A percentile compares a stretch with the other conserved stretches of the same genome.
These are phyloP conservation scores for Drosophila bifasciata DNA, from an alignment of 1,140 invertebrate genomes.

Conservation along the genomic window DNA sequence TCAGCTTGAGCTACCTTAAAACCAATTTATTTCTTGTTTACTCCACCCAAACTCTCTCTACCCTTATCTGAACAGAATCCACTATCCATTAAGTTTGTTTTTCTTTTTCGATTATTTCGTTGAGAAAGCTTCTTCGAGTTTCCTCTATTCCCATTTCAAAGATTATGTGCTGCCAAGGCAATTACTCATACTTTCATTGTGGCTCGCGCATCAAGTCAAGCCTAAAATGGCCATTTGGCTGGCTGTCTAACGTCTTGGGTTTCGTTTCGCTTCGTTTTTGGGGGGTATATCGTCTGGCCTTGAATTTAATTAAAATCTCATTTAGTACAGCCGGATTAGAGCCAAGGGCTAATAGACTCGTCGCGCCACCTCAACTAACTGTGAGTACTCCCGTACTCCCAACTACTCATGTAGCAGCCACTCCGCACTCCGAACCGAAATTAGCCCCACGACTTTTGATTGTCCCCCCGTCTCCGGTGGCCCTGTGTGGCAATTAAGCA, in stretches of 20 bases:
- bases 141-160: neutral
- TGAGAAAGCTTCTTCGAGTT: neutral
- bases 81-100: too few species aligned
- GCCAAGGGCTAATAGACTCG: conserved; percentile 45
- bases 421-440: neutral
- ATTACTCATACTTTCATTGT: conserved; percentile 43
- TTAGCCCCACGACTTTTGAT: conserved; percentile 32
- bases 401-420: conserved; percentile 21
- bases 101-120: neutral
- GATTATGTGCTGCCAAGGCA: conserved; percentile 38
- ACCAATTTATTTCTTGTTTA: neutral
- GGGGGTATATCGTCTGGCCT: conserved; percentile 56
- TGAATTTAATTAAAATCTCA: conserved; percentile 75
- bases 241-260: conserved; percentile 15
- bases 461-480: conserved; percentile 29
- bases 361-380: conserved; percentile 7
- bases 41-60: neutral
- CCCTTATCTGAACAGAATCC: neutral
- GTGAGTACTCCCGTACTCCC: neutral
- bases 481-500: conserved; percentile 55
- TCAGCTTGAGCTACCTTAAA: too few species aligned
- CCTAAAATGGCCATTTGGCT: conserved; percentile 36
- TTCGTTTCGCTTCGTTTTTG: conserved; percentile 8
- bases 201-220: conserved; percentile 39
- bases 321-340: conserved; percentile 50